Conservation (phyloP, 2,797 vertebrate species). For the Notolabrus celidotus region DNA sequence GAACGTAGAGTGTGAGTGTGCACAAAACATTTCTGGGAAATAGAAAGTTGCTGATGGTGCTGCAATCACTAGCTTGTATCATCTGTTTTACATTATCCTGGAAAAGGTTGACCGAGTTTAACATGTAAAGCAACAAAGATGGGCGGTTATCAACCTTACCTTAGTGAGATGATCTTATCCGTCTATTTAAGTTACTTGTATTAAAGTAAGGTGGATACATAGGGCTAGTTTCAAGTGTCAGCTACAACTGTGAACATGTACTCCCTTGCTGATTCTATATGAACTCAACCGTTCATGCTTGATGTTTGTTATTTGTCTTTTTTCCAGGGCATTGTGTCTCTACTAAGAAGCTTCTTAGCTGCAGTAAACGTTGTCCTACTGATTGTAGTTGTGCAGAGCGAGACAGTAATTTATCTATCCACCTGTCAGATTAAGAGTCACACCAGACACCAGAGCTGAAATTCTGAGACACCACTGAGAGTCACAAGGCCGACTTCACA, state of each 20-base stretch:
- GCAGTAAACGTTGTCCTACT: conserved; percentile 14
- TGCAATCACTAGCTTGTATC: background rate
- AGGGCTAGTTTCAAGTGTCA: background rate
- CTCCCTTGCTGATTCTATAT: no score
- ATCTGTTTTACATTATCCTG: background rate
- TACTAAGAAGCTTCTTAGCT: conserved; percentile 10
- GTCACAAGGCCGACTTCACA: conserved; percentile 45
- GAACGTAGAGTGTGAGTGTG: background rate
- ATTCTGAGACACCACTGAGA: conserved; percentile 34
- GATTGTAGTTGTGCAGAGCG: conserved; percentile 48
- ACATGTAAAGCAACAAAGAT: background rate
- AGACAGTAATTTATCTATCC: conserved; percentile 45
- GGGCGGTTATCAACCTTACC: background rate
- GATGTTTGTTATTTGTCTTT: conserved; percentile 3
- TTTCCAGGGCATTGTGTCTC: background rate
- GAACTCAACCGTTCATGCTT: background rate
- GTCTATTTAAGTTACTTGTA: background rate
- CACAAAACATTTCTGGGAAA: conserved; percentile 33
- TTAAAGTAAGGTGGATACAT: background rate
- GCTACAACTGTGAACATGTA: background rate
- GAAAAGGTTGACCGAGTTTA: background rate
- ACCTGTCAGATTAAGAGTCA: conserved; percentile 56
- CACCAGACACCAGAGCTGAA: conserved; percentile 50
- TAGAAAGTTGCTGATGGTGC: background rate
- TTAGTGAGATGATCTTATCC: background rate